Percentiles rank a stretch among this genome's conserved stretches.
Conservation (phyloP, 1,140 invertebrate species). For the Drosophila paulistorum region DNA sequence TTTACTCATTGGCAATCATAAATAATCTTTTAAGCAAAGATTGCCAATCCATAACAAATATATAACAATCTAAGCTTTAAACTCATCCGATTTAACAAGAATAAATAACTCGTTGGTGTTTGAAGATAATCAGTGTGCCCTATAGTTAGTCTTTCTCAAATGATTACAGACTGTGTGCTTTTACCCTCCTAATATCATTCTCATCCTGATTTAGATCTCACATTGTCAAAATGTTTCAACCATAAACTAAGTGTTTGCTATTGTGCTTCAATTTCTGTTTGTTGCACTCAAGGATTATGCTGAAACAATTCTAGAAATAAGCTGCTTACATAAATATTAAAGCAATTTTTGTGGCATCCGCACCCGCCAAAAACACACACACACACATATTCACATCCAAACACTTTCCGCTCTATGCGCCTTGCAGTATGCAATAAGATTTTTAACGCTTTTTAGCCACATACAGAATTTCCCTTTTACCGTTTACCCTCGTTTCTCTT, state of each 20-base stretch:
- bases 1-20: no score
- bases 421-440: constrained; percentile 29
- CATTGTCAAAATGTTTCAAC: constrained; percentile 2
- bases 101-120: no score
- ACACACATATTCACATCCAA: not conserved
- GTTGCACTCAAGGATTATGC: constrained; percentile 13
- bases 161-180: no score
- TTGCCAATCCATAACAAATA: no score
- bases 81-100: no score
- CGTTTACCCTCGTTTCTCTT: not conserved
- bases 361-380: not conserved
- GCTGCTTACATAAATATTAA: constrained; percentile 17
- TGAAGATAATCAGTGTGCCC: no score
- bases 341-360: constrained; percentile 20
- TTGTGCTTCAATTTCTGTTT: not conserved
- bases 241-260: constrained; percentile 2
- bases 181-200: no score
- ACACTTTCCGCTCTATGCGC: not conserved
- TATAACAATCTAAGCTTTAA: no score
- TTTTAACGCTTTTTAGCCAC: constrained; percentile 14
- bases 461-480: constrained; percentile 11
- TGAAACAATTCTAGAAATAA: constrained; percentile 19
- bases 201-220: not conserved
- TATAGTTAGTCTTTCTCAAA: no score
- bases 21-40: no score